A percentile compares a stretch with the other conserved stretches of the same genome.
Evolutionary conservation across 2,888 invertebrate genomes (phyloP).

Genomic region (Beris morrisii): DNA sequence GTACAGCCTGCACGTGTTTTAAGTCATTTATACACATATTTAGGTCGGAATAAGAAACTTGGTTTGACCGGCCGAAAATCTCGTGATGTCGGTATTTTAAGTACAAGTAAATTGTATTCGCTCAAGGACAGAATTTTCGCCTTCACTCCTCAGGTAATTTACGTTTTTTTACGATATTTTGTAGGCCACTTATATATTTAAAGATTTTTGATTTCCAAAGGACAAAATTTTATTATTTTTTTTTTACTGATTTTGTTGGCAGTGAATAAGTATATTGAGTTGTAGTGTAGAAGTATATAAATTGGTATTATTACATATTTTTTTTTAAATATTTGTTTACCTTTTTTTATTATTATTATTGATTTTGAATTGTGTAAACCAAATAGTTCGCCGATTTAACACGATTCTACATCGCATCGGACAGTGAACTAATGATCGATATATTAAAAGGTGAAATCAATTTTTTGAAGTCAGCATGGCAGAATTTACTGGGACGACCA

Average conservation of each 20-base stretch:
- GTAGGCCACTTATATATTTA: background rate
- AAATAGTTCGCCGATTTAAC: conserved; percentile 94
- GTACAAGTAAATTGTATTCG: conserved; percentile 97
- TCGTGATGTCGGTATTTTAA: conserved; percentile 93
- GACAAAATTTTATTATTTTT: background rate
- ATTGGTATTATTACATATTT: conserved; percentile 6
- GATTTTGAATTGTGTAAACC: conserved; percentile 5
- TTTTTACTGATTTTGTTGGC: conserved; percentile 20
- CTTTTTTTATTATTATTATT: background rate
- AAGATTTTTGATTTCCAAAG: conserved; percentile 1
- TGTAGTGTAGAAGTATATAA: background rate
- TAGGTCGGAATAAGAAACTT: conserved; percentile 92
- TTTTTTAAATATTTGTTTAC: background rate
- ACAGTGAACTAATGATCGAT: conserved; percentile 97
- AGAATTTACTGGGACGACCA: conserved; percentile 95
- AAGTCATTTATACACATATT: conserved; percentile 91
- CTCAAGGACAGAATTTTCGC: conserved; percentile 95
- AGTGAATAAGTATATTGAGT: conserved; percentile 18
- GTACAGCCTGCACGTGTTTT: conserved; percentile 96
- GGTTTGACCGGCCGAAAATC: conserved; percentile 94
- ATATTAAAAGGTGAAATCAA: conserved; percentile 95
- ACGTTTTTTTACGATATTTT: conserved; percentile 8
- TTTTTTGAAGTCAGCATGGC: conserved; percentile 98
- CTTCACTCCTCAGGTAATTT: conserved; percentile 94
- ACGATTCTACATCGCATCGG: conserved; percentile 97